Evolutionary conservation across 2,113 vertebrate genomes (phyloP).

Genomic region (Murina feae): DNA sequence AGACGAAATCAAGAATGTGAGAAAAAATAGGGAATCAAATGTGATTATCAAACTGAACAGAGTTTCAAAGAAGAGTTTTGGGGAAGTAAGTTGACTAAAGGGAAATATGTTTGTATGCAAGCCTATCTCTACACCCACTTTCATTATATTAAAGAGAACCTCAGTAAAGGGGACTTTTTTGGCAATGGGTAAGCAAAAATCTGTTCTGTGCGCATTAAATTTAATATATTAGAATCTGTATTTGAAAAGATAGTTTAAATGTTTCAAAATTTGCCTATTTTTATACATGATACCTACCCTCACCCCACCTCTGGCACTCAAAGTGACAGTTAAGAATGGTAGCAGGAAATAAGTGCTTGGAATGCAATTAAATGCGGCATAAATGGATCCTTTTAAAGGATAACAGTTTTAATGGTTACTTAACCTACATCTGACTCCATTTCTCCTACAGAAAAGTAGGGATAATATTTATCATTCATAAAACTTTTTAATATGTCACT

Average conservation of each 20-base stretch:
- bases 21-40: background rate
- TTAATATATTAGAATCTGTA: slow-evolving; percentile 7
- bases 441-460: slow-evolving; percentile 44
- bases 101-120: background rate
- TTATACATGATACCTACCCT: slow-evolving; percentile 10
- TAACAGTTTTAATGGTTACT: slow-evolving; percentile 65
- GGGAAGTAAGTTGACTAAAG: background rate
- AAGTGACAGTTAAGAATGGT: slow-evolving; percentile 61
- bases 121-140: background rate
- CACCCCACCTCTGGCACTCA: slow-evolving; percentile 48
- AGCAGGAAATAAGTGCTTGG: slow-evolving; percentile 46
- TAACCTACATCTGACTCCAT: slow-evolving; percentile 69
- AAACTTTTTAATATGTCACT: slow-evolving; percentile 60
- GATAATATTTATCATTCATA: slow-evolving; percentile 63
- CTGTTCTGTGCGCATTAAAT: background rate
- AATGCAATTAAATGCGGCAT: slow-evolving; percentile 49
- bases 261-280: slow-evolving; percentile 47
- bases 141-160: background rate
- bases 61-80: background rate
- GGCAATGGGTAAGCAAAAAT: background rate
- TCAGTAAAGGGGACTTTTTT: background rate
- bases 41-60: background rate
- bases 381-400: slow-evolving; percentile 61
- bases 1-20: background rate
- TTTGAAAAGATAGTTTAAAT: slow-evolving; percentile 25